A percentile compares a stretch with the other conserved stretches of the same genome.
phyloP scores from a whole-genome alignment of 2,113 vertebrate genomes.

The Pelodiscus sinensis region DNA sequence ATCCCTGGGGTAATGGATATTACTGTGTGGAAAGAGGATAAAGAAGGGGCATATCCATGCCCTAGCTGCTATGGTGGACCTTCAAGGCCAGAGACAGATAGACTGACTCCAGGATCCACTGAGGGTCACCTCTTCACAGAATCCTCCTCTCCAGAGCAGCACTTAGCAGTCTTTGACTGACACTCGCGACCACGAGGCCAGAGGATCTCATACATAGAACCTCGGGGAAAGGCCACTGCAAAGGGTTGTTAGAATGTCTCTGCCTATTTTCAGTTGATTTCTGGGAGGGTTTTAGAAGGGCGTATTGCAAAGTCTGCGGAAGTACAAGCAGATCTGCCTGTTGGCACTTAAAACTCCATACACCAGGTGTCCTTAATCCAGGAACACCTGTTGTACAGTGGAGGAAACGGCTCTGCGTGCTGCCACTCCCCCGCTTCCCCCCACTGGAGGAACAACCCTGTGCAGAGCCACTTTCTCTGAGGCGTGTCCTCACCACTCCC shows the following conservation, averaged over 20 bases:
- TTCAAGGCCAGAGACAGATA: not conserved
- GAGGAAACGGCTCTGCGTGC: too few relatives aligned
- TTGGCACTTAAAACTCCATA: not conserved
- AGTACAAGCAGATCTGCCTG: not conserved
- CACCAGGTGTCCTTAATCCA: too few relatives aligned
- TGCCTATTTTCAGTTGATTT: not conserved
- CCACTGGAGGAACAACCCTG: too few relatives aligned
- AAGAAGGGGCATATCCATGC: not conserved
- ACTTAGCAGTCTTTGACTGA: not conserved
- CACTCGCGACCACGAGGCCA: too few relatives aligned
- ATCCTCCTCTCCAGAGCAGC: not conserved
- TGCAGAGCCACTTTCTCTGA: too few relatives aligned
- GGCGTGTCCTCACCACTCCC: too few relatives aligned
- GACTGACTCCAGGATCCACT: slow-evolving; percentile 8
- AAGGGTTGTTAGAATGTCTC: not conserved
- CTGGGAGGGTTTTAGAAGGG: not conserved
- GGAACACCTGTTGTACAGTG: too few relatives aligned
- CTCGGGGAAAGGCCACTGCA: not conserved
- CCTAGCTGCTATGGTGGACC: not conserved
- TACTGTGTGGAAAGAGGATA: not conserved
- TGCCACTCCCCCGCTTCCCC: too few relatives aligned
- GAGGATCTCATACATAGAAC: not conserved
- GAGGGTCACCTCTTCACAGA: not conserved
- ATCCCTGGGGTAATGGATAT: not conserved
- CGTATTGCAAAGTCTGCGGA: not conserved